Conservation (phyloP, 2,797 vertebrate species). For the Hypotaenidia okinawae region DNA sequence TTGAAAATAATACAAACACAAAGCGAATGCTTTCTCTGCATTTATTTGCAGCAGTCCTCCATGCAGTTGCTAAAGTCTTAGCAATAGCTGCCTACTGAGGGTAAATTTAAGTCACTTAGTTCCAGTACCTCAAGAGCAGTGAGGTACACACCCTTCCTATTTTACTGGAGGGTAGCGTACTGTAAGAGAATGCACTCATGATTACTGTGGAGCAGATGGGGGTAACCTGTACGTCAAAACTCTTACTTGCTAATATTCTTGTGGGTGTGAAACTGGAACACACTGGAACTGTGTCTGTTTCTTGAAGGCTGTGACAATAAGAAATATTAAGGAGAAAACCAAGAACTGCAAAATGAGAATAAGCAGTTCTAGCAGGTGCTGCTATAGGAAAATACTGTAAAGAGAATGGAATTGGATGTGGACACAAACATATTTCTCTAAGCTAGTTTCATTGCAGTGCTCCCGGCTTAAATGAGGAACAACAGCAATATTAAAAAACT, state of each 20-base stretch:
- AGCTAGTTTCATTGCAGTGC: neutral
- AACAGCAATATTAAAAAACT: neutral
- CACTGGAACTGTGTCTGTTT: neutral
- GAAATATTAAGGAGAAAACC: neutral
- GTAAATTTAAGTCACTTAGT: neutral
- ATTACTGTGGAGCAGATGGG: neutral
- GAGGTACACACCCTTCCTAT: rapidly evolving
- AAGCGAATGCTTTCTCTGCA: neutral
- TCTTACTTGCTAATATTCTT: neutral
- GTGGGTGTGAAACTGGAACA: neutral
- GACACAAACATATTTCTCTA: neutral
- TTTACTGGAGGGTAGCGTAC: no score
- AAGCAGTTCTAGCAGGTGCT: neutral
- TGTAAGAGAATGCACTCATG: neutral
- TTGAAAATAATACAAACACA: neutral
- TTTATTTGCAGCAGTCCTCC: neutral
- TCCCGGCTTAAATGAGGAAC: neutral
- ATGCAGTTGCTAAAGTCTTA: neutral
- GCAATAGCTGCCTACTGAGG: neutral
- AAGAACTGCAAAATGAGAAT: neutral
- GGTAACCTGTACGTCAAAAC: neutral
- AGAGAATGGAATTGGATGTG: neutral
- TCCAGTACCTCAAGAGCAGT: neutral
- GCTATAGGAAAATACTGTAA: neutral
- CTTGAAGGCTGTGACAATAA: neutral